Evolutionary conservation across 2,797 vertebrate species (phyloP), one percentile per base, ranked within the genome.

Genomic region (Momotus momota): DNA sequence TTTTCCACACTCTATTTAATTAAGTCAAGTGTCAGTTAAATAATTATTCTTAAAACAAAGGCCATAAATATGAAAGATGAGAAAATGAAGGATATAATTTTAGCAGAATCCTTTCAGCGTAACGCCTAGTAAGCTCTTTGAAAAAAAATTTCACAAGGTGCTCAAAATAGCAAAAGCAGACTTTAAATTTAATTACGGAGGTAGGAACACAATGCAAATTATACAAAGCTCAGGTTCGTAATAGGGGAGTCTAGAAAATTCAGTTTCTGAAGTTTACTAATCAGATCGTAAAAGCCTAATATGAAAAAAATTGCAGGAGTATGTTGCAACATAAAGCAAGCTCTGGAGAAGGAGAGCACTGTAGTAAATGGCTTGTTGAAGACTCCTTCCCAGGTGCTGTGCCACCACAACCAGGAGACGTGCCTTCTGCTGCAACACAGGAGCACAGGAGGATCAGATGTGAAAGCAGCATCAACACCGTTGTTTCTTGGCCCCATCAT

Each of bases 221-320:
- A 40, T 77, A 41, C 67, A 81, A 85, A 96, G 40, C 57, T 92
- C 46, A 66, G 52, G 29, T 27, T 92, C 23, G 27, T 79, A 62
- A 57, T 26, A 51, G 41, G 35, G 25, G 35, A 71, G 26, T 66
- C 51, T 81, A 55, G 75, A 46, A 81, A 46, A n/a, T 79, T 86
- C 70, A n/a, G 57, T 69, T 89, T 91, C 81, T 91, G n/a, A 85
- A 85, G 75, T 94, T 92, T 80, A 46, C 58, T 82, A 88, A 88
- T 80, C 26, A 83, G 38, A 52, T 78, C 78, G 73, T 61, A 81
- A 92, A 87, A 92, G 38, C 40, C 57, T 62, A 69, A 72, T 38
- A n/a, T 43, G 40, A 46, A 92, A 60, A 81, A 91, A 71, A 6
- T 1, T 18, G 9, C 21, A 5, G 41, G 46, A 86, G 8, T 51